Base-by-base conservation (phyloP, 2,113 vertebrate genomes). In the Pycnonotus jocosus region DNA sequence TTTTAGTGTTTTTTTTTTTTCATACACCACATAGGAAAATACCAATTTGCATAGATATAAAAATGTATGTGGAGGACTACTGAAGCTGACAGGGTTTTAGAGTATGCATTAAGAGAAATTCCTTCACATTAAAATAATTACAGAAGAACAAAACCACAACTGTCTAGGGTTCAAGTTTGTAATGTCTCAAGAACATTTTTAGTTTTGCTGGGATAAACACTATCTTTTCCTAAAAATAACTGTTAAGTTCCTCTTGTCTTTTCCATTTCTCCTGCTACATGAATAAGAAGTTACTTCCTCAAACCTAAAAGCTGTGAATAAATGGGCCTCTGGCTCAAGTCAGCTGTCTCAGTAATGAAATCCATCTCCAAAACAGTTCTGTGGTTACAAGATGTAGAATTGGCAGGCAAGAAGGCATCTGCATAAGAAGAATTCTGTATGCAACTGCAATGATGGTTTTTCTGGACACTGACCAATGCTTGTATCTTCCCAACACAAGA, bases 201-300 rank as follows among this genome's bases (percentile, higher is more conserved):
- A 69, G 74, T 88, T 95, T 85, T 92, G 85, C 87, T 96, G 47
- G 18, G 22, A 78, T 77, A 93, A 88, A 70, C 92, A 93, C 40
- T 90, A 61, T 87, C 33, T 95, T 77, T 78, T 90, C 79, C 85
- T 92, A 77, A 95, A 94, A 96, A 94, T 47, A 90, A 53, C 40
- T 69, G 28, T 62, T 38, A 80, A 80, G 78, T 96, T 96, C 85
- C 92, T 92, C 90, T 88, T 87, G 48, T 58, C 70, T 90, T 87
- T 94, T 96, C 88, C 87, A 90, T 73, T 73, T 60, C 74, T 53
- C 50, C 81, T 82, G 33, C 62, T 65, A 82, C 58, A 80, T 12
- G 15, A 95, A 92, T 50, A 45, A 95, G 51, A 90, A 88, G 71
- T 78, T 91, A 87, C 58, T 90, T 96, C 92, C 88, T 91, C 66